These are phyloP conservation scores for Prosopocoilus inquinatus DNA, from an alignment of 2,888 invertebrate genomes.

Conservation along the genomic window DNA sequence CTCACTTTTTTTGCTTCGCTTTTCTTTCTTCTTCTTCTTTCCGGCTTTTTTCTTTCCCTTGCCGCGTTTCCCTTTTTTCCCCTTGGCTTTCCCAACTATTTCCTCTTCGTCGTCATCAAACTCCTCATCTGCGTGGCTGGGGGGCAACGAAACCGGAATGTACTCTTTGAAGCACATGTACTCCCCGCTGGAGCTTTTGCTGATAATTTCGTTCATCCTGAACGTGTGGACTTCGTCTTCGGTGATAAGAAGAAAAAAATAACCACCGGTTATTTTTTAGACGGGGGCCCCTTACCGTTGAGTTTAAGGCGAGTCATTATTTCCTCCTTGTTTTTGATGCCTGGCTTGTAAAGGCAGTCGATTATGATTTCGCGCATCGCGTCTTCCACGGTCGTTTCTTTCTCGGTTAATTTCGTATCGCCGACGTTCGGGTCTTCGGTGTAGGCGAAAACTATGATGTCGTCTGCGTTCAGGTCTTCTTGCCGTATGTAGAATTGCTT, in stretches of 20 bases:
- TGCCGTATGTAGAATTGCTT: conserved; percentile 25
- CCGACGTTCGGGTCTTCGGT: conserved; percentile 21
- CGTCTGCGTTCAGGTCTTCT: conserved; percentile 20
- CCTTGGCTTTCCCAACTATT: conserved; percentile 2
- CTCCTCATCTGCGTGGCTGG: conserved; percentile 15
- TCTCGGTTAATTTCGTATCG: neutral
- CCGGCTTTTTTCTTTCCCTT: conserved; percentile 8
- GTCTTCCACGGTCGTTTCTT: conserved; percentile 7
- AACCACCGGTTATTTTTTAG: neutral
- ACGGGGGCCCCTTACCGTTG: neutral
- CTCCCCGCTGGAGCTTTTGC: conserved; percentile 1
- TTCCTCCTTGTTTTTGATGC: conserved; percentile 9
- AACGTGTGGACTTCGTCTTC: conserved; percentile 24
- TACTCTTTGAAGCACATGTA: conserved; percentile 22
- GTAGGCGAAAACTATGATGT: conserved; percentile 20
- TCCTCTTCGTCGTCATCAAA: neutral
- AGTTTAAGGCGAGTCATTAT: conserved; percentile 11
- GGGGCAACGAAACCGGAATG: conserved; percentile 21
- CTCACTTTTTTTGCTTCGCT: conserved; percentile 14
- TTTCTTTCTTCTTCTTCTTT: conserved; percentile 16
- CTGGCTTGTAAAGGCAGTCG: conserved; percentile 21
- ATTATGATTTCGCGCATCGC: conserved; percentile 14
- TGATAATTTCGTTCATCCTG: conserved; percentile 25
- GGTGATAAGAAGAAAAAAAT: conserved; percentile 6
- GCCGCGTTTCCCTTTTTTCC: conserved; percentile 6